These are phyloP conservation scores for Metellina segmentata DNA, from an alignment of 2,888 invertebrate species.

Conservation along the genomic window DNA sequence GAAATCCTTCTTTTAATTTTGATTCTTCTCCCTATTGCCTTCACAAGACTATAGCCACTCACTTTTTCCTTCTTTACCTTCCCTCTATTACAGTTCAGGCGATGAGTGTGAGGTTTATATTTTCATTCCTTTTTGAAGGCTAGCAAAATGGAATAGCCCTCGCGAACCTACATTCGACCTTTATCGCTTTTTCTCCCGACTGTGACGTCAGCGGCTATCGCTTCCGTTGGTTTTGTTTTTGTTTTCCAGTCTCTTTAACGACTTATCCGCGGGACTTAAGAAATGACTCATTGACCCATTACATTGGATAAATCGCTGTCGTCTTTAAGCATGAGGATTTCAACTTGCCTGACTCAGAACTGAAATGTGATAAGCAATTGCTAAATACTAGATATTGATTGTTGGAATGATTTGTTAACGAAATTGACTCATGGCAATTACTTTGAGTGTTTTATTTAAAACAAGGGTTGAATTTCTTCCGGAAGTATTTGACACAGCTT, in stretches of 20 bases:
- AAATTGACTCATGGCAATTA: too few species aligned
- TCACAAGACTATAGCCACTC: conserved; percentile 15
- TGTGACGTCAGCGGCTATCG: conserved; percentile 41
- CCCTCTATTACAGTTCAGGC: neutral
- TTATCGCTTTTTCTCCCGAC: conserved; percentile 19
- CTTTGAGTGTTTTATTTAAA: too few species aligned
- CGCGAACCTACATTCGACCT: conserved; percentile 47
- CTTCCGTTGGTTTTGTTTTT: conserved; percentile 19
- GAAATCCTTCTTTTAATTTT: conserved; percentile 61
- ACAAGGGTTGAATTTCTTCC: too few species aligned
- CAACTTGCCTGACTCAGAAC: neutral
- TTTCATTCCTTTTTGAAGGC: neutral
- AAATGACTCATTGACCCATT: conserved; percentile 47
- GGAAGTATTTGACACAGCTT: too few species aligned
- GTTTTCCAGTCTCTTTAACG: conserved; percentile 2
- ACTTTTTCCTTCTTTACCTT: neutral
- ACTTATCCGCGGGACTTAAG: conserved; percentile 21
- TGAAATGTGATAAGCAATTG: too few species aligned
- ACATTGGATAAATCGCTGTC: conserved; percentile 15
- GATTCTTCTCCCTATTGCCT: conserved; percentile 32
- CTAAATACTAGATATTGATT: too few species aligned
- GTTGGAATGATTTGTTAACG: too few species aligned
- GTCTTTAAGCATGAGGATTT: neutral
- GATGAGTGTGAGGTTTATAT: neutral
- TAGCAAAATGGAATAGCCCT: conserved; percentile 39